Conservation (phyloP, 2,113 vertebrate genomes). For the Chloropsis cyanopogon region DNA sequence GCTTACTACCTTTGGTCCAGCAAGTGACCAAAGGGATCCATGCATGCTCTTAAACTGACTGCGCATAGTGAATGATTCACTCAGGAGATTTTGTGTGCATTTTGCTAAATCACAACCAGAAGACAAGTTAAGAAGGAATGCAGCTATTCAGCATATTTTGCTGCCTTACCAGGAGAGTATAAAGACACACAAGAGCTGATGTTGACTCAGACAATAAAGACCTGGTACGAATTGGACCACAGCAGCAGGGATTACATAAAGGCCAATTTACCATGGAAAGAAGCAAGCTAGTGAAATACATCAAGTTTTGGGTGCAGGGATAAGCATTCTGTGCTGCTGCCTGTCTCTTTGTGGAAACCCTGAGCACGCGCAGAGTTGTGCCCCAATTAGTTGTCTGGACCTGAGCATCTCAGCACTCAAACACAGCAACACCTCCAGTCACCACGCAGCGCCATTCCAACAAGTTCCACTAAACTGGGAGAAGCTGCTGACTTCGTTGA, state of each 20-base stretch:
- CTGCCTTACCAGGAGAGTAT: neutral
- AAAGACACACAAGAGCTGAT: neutral
- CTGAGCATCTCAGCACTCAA: neutral
- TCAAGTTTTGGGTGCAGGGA: neutral
- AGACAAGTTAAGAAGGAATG: neutral
- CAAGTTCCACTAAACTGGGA: neutral
- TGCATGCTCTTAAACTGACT: neutral
- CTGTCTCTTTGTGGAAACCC: neutral
- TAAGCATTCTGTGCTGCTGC: neutral
- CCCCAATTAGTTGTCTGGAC: neutral
- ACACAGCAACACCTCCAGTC: neutral
- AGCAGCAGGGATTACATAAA: neutral
- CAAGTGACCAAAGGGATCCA: neutral
- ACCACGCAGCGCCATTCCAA: neutral
- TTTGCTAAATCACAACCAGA: constrained; percentile 1
- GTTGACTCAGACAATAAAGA: neutral
- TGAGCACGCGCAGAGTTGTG: rapidly evolving
- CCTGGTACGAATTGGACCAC: neutral
- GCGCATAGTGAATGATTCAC: neutral
- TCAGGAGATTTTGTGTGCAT: neutral
- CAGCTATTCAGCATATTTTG: neutral
- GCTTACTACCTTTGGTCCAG: neutral
- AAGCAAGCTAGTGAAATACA: neutral
- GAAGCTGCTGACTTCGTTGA: neutral
- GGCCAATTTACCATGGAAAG: neutral